Conservation (phyloP, 2,797 vertebrate genomes). For the Cacajao melanocephalus region DNA sequence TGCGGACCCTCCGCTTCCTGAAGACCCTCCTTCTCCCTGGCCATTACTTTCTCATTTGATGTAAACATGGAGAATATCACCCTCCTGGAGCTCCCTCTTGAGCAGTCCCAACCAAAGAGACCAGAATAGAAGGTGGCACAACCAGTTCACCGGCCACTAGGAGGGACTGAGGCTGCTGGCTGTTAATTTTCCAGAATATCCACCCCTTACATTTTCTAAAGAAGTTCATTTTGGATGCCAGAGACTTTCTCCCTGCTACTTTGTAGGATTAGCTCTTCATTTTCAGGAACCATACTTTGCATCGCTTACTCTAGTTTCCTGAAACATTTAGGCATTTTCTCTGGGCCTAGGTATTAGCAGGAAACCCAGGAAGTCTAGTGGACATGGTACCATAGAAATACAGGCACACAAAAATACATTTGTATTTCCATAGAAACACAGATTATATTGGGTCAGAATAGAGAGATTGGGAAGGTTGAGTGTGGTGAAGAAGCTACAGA, state of each 20-base stretch:
- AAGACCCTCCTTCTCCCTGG: background rate
- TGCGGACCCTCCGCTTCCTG: background rate
- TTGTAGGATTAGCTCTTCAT: accelerated
- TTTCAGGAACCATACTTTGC: background rate
- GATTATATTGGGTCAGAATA: background rate
- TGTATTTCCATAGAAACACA: too few species aligned
- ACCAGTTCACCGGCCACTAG: accelerated
- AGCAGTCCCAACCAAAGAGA: background rate
- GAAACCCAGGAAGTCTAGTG: background rate
- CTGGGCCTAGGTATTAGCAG: too few species aligned
- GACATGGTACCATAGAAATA: background rate
- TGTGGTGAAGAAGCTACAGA: background rate
- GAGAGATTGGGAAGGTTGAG: too few species aligned
- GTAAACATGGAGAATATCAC: background rate
- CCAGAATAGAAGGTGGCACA: background rate
- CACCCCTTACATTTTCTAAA: background rate
- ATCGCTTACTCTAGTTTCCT: background rate
- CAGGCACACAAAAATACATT: too few species aligned
- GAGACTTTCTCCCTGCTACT: background rate
- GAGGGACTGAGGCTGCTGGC: accelerated
- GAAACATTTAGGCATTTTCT: background rate
- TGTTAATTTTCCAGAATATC: background rate
- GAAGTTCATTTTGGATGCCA: background rate
- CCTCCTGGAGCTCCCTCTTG: background rate
- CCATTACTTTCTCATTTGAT: background rate